Evolutionary conservation across 2,888 invertebrate species (phyloP).

Genomic region (Blomia tropicalis): DNA sequence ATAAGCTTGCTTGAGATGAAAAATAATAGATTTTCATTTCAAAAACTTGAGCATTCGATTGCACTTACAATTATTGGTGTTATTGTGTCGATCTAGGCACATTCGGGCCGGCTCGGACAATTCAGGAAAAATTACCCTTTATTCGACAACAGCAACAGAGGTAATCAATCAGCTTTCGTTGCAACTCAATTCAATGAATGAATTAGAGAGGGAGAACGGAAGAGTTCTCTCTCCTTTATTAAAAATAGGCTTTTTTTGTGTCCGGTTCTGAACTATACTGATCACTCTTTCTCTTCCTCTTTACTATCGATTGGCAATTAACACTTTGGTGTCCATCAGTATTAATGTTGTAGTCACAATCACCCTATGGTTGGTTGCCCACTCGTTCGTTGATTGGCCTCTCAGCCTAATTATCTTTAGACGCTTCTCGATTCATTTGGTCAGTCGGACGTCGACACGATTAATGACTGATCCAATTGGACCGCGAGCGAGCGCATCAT

Average conservation of each 20-base stretch:
- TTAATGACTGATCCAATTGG: constrained; percentile 7
- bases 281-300: not conserved
- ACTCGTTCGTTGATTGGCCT: too few relatives aligned
- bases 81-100: too few relatives aligned
- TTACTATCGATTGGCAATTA: constrained; percentile 16
- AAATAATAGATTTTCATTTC: too few relatives aligned
- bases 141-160: not conserved
- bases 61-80: too few relatives aligned
- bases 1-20: too few relatives aligned
- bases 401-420: constrained; percentile 1
- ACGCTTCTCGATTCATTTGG: not conserved
- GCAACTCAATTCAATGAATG: not conserved
- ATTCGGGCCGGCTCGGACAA: too few relatives aligned
- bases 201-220: too few relatives aligned
- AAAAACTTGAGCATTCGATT: too few relatives aligned
- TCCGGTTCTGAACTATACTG: not conserved
- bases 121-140: not conserved
- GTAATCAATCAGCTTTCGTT: not conserved
- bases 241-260: not conserved
- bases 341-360: not conserved
- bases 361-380: too few relatives aligned
- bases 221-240: not conserved
- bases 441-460: not conserved
- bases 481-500: not conserved
- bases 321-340: constrained; percentile 12